phyloP scores from a whole-genome alignment of 2,888 invertebrate genomes.

The Epiblema foenella region DNA sequence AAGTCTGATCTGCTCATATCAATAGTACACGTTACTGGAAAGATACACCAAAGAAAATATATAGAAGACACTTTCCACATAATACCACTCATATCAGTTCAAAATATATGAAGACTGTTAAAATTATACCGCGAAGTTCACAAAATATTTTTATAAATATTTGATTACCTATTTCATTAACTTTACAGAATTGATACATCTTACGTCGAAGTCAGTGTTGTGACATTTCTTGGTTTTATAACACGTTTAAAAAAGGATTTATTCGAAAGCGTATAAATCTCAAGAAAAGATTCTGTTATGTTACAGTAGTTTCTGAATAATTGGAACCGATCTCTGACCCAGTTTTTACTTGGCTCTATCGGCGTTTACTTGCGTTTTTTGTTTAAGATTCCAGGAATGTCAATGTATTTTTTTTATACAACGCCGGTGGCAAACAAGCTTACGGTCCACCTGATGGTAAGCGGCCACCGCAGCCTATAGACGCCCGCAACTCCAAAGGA shows the following conservation, averaged over 20 bases:
- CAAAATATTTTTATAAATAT: not conserved
- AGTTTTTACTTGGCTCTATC: constrained; percentile 19
- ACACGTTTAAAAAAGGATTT: not conserved
- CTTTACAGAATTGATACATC: not conserved
- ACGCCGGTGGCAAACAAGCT: too few species aligned
- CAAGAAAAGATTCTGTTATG: constrained; percentile 18
- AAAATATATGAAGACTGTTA: not conserved
- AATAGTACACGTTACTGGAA: constrained; percentile 58
- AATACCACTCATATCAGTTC: not conserved
- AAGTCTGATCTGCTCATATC: constrained; percentile 63
- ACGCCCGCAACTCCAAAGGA: too few species aligned
- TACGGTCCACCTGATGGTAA: too few species aligned
- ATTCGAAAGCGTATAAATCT: not conserved
- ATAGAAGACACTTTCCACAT: not conserved
- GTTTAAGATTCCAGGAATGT: constrained; percentile 24
- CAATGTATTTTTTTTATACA: too few species aligned
- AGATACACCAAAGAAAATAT: constrained; percentile 43
- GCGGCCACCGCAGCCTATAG: too few species aligned
- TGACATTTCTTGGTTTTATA: not conserved
- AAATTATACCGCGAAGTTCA: not conserved
- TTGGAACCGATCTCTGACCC: constrained; percentile 38
- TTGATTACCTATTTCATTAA: not conserved
- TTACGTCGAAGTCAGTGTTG: not conserved
- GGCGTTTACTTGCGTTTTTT: constrained; percentile 18
- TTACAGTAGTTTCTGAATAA: constrained; percentile 33